These are phyloP conservation scores for Mythimna ferrago DNA, from an alignment of 2,888 invertebrate genomes.

Conservation along the genomic window DNA sequence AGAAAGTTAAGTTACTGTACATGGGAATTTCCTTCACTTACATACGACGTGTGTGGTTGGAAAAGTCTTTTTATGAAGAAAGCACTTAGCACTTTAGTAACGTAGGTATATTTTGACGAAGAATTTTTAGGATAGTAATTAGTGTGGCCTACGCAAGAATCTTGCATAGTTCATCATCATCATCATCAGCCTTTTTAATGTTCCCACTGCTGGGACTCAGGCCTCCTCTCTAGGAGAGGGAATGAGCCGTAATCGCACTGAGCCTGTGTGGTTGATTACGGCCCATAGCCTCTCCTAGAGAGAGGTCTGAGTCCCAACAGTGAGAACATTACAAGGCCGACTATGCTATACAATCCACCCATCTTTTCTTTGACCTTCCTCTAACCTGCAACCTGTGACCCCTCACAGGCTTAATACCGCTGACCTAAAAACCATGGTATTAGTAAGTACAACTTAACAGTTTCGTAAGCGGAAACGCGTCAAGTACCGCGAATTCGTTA, in stretches of 20 bases:
- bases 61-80: constrained; percentile 47
- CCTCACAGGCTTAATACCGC: not conserved
- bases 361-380: no score
- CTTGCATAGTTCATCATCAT: no score
- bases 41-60: constrained; percentile 43
- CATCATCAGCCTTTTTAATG: no score
- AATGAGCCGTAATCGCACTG: no score
- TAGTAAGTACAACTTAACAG: constrained; percentile 21
- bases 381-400: not conserved
- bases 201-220: no score
- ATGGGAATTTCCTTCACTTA: constrained; percentile 43
- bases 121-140: not conserved
- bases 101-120: not conserved
- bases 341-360: no score
- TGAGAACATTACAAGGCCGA: no score
- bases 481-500: constrained; percentile 53
- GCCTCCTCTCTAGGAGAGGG: no score
- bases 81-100: constrained; percentile 29
- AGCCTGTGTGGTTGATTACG: no score
- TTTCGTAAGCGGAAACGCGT: constrained; percentile 35
- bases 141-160: no score
- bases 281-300: no score
- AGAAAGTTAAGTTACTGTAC: constrained; percentile 49
- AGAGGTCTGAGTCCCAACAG: no score
- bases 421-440: constrained; percentile 33